phyloP scores from a whole-genome alignment of 2,113 vertebrate species.

The Neomonachus schauinslandi region DNA sequence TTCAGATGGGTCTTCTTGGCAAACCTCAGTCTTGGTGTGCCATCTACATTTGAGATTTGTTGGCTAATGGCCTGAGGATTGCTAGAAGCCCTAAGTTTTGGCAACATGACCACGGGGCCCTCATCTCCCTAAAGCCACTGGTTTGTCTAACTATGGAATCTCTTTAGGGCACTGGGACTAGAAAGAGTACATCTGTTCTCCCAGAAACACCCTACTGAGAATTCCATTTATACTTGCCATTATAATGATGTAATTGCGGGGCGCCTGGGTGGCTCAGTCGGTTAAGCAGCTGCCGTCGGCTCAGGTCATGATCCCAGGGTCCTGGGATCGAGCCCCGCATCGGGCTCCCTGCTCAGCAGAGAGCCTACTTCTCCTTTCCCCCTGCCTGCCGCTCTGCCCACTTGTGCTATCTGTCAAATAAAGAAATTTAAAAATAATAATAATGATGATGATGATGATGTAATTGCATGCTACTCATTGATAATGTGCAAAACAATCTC shows the following conservation, averaged over 20 bases:
- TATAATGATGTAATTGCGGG: slow-evolving; percentile 47
- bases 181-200: neutral
- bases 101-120: neutral
- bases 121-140: neutral
- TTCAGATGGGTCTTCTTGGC: neutral
- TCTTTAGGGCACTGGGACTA: neutral
- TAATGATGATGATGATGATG: neutral
- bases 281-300: too few species aligned
- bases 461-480: slow-evolving; percentile 40
- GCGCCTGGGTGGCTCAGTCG: too few species aligned
- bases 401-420: too few species aligned
- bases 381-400: too few species aligned
- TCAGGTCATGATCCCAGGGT: too few species aligned
- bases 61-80: neutral
- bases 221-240: slow-evolving; percentile 42
- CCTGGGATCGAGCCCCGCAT: too few species aligned
- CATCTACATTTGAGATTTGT: neutral
- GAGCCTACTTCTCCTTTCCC: too few species aligned
- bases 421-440: too few species aligned
- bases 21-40: neutral
- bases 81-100: neutral
- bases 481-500: slow-evolving; percentile 58
- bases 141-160: neutral
- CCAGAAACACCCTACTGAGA: neutral
- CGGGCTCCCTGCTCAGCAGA: too few species aligned